Percentiles rank a stretch among this genome's conserved stretches.
These are phyloP conservation scores for Hemiprocne comata DNA, from an alignment of 2,113 vertebrate genomes.

Conservation along the genomic window DNA sequence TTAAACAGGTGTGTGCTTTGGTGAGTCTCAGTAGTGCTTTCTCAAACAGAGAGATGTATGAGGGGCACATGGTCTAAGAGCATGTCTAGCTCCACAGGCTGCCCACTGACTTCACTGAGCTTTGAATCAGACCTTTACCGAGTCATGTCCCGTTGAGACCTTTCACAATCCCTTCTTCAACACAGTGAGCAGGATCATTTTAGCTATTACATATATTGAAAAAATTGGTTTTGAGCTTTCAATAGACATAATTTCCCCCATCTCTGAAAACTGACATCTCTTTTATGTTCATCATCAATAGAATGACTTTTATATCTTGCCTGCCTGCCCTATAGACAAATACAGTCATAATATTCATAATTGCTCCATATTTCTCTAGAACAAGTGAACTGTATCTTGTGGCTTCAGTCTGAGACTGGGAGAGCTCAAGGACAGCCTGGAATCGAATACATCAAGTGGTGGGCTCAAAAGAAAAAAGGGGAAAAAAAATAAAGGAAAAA, in stretches of 20 bases:
- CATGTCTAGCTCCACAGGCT: not conserved
- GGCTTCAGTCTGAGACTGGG: conserved; percentile 5
- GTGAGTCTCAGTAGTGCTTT: not conserved
- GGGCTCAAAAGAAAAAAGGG: not conserved
- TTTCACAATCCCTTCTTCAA: not conserved
- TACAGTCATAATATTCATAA: conserved; percentile 22
- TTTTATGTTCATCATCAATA: not conserved
- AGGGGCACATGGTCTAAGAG: not conserved
- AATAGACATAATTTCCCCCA: not conserved
- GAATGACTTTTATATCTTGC: not conserved
- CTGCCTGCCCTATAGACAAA: not conserved
- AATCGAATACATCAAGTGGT: conserved; percentile 23
- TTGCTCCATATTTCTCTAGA: not conserved
- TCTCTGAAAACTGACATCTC: conserved; percentile 3
- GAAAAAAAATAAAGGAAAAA: not conserved
- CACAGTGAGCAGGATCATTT: not conserved
- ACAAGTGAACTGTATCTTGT: not conserved
- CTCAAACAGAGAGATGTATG: not conserved
- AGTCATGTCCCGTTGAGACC: not conserved
- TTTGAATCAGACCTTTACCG: not conserved
- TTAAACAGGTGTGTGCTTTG: not conserved
- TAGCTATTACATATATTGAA: not conserved
- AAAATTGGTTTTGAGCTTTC: conserved; percentile 27
- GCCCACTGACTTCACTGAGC: not conserved
- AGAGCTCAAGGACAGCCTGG: conserved; percentile 52